Base-by-base conservation (phyloP, 1,140 invertebrate genomes). In the Hirudo medicinalis region DNA sequence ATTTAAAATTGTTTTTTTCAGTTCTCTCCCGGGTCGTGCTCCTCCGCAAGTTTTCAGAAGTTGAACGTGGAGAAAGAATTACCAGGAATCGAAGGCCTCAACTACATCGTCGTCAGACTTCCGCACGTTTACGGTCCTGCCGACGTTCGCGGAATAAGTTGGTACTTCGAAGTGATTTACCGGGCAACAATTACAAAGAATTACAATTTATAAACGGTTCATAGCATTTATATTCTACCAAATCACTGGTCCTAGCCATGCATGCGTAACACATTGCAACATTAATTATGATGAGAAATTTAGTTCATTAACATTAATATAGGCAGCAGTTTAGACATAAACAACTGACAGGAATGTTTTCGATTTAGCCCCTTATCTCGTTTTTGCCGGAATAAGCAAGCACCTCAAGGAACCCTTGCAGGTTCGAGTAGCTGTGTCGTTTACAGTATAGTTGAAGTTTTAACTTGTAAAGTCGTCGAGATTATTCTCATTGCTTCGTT, bases 321-420 rank as follows among this genome's bases (percentile, higher is more conserved):
- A n/a, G 4, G 40, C 40, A 40, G 4, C 40, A 40, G 40, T 40
- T 40, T 40, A 11, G 4, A 40, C 11, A 6, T 40, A 40, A 11
- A 40, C 4, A 40, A 4, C 11, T 40, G 11, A 40, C 40, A 40
- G 4, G 4, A 6, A 6, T 40, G 40, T 40, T 40, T 40, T 11
- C 11, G 40, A 79, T 80, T 60, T 79, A 91, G 90, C 89, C 77
- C 90, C 91, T 0, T 85, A 91, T 72, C 83, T 94, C 63, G 86
- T 94, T 25, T 87, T 92, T 76, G 91, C 90, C 69, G 89, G 88
- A 63, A 88, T 94, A 74, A 94, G 94, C 80, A 91, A 90, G 77
- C 87, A 92, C 80, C 84, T 92, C 6, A 86, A 87, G 63, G 90
- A 94, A 83, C 90, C 89, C 78, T 92, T 94, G 91, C 91, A 92